A percentile compares a stretch with the other conserved stretches of the same genome.
Conservation (phyloP, 2,797 vertebrate genomes). For the Anabacerthia variegaticeps region DNA sequence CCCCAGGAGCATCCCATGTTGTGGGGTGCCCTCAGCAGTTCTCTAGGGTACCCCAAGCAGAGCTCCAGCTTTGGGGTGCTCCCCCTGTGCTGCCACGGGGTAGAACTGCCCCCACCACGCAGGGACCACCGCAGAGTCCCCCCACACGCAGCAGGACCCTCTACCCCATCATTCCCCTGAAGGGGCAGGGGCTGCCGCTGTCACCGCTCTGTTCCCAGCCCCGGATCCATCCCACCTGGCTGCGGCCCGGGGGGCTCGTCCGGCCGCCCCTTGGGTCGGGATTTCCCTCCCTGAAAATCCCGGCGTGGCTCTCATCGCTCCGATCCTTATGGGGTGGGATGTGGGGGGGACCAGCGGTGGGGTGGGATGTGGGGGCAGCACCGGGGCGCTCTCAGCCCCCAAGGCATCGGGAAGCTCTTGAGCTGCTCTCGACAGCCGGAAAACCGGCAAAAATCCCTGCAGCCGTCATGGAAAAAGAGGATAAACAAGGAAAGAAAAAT, state of each 20-base stretch:
- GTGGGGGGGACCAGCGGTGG: not conserved
- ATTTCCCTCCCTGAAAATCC: not conserved
- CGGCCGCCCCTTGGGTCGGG: not conserved
- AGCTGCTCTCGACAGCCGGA: not conserved
- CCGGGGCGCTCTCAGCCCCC: not conserved
- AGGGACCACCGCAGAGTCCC: not conserved
- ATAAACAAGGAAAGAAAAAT: constrained; percentile 43
- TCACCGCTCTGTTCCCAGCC: not conserved
- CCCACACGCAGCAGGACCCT: not conserved
- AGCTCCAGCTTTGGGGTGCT: not conserved
- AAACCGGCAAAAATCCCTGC: constrained; percentile 8
- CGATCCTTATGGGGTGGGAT: not conserved
- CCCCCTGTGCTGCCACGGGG: not conserved
- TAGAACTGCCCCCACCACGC: not conserved
- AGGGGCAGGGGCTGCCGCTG: not conserved
- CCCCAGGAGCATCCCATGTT: not conserved
- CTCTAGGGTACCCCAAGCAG: not conserved
- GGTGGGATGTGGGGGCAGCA: not conserved
- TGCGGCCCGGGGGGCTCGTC: rapidly evolving
- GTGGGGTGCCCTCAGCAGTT: not conserved
- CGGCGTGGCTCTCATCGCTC: rapidly evolving
- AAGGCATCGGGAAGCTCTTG: not conserved
- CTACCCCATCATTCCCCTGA: not conserved
- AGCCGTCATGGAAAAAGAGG: constrained; percentile 57
- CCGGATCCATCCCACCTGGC: not conserved